Evolutionary conservation across 2,888 invertebrate species (phyloP).

Genomic region (Hirtodrosophila cameraria): DNA sequence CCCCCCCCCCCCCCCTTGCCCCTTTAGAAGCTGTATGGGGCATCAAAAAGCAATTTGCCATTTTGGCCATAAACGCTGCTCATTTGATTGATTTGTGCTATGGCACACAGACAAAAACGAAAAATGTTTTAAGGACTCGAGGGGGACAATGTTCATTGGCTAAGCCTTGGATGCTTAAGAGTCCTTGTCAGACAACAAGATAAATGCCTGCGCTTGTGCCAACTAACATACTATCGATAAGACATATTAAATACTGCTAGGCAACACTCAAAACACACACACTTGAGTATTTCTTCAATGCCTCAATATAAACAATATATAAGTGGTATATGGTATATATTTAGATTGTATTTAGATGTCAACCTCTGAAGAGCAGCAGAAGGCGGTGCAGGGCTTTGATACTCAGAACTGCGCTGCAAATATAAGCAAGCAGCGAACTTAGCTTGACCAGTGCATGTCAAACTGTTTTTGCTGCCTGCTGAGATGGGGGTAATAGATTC

Average conservation of each 20-base stretch:
- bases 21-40: slow-evolving; percentile 32
- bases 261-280: too few species aligned
- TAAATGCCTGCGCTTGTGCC: slow-evolving; percentile 43
- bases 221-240: slow-evolving; percentile 19
- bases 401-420: too few species aligned
- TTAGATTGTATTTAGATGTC: too few species aligned
- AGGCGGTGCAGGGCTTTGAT: too few species aligned
- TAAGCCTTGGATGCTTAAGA: background rate
- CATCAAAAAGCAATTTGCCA: slow-evolving; percentile 74
- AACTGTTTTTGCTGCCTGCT: too few species aligned
- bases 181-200: slow-evolving; percentile 35
- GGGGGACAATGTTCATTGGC: slow-evolving; percentile 52
- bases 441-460: too few species aligned
- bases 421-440: too few species aligned
- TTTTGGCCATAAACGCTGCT: slow-evolving; percentile 68
- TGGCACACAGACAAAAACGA: slow-evolving; percentile 8
- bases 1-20: background rate
- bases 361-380: too few species aligned
- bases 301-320: too few species aligned
- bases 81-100: slow-evolving; percentile 74
- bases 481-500: too few species aligned
- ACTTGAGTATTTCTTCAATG: too few species aligned
- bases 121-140: slow-evolving; percentile 14
- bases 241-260: slow-evolving; percentile 24
- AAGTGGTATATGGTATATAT: too few species aligned